A percentile compares a stretch with the other conserved stretches of the same genome.
Evolutionary conservation across 92 coral and sea anemone species (phyloP).

Genomic region (Epizoanthus stellaris): DNA sequence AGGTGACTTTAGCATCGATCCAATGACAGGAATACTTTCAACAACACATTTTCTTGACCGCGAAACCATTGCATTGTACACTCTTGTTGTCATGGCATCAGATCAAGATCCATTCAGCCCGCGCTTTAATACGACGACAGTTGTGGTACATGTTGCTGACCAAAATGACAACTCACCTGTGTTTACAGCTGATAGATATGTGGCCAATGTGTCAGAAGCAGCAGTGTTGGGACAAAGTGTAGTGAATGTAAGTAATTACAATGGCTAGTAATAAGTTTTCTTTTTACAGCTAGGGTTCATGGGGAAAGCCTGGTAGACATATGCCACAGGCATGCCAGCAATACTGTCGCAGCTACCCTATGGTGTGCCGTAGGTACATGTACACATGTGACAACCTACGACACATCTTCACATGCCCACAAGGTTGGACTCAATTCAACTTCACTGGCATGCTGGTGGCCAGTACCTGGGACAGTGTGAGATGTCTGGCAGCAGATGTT

Average conservation of each 20-base stretch:
- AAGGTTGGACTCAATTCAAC: no score
- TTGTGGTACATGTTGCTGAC: conserved; percentile 40
- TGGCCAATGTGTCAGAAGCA: conserved; percentile 42
- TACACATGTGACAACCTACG: no score
- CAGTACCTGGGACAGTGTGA: no score
- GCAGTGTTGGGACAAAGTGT: conserved; percentile 29
- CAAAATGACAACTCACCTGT: conserved; percentile 54
- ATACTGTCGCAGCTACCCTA: no score
- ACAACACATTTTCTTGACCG: conserved; percentile 51
- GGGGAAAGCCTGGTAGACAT: no score
- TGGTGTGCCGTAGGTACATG: no score
- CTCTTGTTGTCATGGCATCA: conserved; percentile 23
- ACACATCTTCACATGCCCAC: no score
- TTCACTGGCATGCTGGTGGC: no score
- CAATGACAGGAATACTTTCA: conserved; percentile 47
- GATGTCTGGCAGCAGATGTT: no score
- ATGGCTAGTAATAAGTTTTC: neutral
- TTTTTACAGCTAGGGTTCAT: neutral
- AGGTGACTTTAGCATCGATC: conserved; percentile 43
- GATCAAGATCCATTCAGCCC: conserved; percentile 45
- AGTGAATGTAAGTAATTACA: conserved; percentile 45
- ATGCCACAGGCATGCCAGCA: no score
- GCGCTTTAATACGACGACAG: conserved; percentile 48
- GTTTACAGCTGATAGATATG: conserved; percentile 31
- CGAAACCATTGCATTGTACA: conserved; percentile 31